Base-by-base conservation (phyloP, 64 coral and sea anemone genomes). In the Stichodactyla helianthus region DNA sequence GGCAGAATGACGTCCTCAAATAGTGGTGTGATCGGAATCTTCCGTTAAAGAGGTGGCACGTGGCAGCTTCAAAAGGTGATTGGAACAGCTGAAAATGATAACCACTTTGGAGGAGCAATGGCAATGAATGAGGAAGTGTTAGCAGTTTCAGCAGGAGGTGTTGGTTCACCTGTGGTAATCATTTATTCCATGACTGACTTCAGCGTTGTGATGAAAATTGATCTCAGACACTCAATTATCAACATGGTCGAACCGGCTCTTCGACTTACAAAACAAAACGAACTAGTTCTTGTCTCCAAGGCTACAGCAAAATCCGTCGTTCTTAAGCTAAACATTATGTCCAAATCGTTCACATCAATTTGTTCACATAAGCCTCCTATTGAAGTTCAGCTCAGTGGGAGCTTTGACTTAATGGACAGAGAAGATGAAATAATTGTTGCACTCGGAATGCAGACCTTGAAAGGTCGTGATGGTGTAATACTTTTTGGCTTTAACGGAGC, bases 11-110 rank as follows among this genome's bases (percentile, higher is more conserved):
- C 76, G 0, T 68, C 87, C 9, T 63, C 79, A 5, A 87, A 89
- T 50, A 55, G 67, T 1, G 89, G 93, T 10, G 86, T 99, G 62
- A 77, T 99, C 10, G 93, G 70, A 53, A 68, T 99, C 58, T 99
- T 99, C 79, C 57, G 59, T 52, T 19, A 93, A 50, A 79, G 71
- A 10, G n/a, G 25, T 19, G 54, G 59, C 13, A 53, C 53, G 4
- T 98, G 95, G 95, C 50, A 65, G 16, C 90, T 94, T 55, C 19
- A 56, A 1, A 51, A 90, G 61, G 27, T 54, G 14, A 22, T 94
- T 5, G 79, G 88, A 79, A 44, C 20, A 35, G 25, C 55, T 85
- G 83, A 81, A 53, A 74, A 74, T 74, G 68, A 74, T 74, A 10
- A 74, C 25, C 27, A 74, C 53, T 87, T 93, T 88, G 91, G 91